A percentile compares a stretch with the other conserved stretches of the same genome.
These are phyloP conservation scores for Trissolcus japonicus DNA, from an alignment of 2,888 invertebrate genomes.

Conservation along the genomic window DNA sequence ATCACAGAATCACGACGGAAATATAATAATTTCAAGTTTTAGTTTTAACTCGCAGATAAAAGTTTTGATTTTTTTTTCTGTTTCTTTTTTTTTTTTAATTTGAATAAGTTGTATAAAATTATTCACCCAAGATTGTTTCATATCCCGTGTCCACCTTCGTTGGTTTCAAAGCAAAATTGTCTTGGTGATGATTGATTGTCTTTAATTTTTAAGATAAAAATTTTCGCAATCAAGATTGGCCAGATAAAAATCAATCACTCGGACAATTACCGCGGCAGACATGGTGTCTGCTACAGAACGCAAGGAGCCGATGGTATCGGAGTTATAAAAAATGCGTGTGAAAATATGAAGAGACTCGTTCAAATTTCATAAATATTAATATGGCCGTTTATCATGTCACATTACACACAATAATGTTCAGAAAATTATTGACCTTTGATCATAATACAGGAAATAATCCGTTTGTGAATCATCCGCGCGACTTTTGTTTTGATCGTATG, in stretches of 20 bases:
- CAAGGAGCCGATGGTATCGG: not conserved
- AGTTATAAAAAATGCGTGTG: slow-evolving; percentile 35
- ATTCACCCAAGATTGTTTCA: too few species aligned
- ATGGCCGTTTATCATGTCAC: slow-evolving; percentile 34
- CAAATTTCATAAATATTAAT: slow-evolving; percentile 51
- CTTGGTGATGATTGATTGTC: too few species aligned
- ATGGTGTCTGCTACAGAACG: slow-evolving; percentile 24
- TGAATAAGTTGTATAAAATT: too few species aligned
- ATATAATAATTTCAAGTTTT: too few species aligned
- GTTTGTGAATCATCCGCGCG: slow-evolving; percentile 18
- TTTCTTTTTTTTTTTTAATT: not conserved
- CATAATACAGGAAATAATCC: slow-evolving; percentile 27
- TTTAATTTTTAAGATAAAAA: too few species aligned
- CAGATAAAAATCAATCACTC: slow-evolving; percentile 37
- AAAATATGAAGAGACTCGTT: slow-evolving; percentile 34
- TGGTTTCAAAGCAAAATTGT: too few species aligned
- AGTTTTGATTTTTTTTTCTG: too few species aligned
- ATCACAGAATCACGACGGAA: not conserved
- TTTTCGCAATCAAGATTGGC: not conserved
- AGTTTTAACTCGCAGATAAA: not conserved
- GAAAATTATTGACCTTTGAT: slow-evolving; percentile 47
- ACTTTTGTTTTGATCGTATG: slow-evolving; percentile 25
- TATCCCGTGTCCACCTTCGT: too few species aligned
- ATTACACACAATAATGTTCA: slow-evolving; percentile 20
- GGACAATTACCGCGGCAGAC: slow-evolving; percentile 18